A percentile compares a stretch with the other conserved stretches of the same genome.
Evolutionary conservation across 1,140 invertebrate species (phyloP).

Genomic region (Tetramorium parvispinum): DNA sequence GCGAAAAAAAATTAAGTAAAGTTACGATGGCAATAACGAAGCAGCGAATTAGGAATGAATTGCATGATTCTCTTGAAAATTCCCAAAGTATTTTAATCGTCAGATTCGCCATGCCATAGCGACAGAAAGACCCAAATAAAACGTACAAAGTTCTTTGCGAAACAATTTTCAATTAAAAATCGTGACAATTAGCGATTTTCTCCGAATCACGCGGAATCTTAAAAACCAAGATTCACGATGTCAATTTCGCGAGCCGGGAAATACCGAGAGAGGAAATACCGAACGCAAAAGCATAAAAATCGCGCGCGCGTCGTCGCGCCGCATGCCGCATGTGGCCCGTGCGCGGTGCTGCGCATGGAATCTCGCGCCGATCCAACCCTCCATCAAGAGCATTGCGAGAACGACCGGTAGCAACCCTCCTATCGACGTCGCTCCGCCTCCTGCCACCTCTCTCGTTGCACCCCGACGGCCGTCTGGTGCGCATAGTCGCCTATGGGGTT

Average conservation of each 20-base stretch:
- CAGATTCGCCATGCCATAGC: background rate
- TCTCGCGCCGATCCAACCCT: conserved; percentile 82
- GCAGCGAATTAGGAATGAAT: background rate
- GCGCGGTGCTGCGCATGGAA: conserved; percentile 76
- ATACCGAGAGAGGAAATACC: conserved; percentile 10
- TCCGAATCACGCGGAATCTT: background rate
- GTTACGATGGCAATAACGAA: background rate
- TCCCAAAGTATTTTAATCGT: background rate
- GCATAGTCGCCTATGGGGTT: conserved; percentile 71
- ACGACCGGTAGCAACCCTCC: conserved; percentile 81
- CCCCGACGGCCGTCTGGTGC: conserved; percentile 61
- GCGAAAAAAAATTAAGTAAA: background rate
- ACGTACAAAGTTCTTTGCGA: background rate
- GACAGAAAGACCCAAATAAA: background rate
- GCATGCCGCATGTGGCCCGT: conserved; percentile 1
- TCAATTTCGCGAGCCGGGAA: conserved; percentile 11
- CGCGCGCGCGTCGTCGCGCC: conserved; percentile 20
- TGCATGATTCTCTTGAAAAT: background rate
- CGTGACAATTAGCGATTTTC: conserved; percentile 11
- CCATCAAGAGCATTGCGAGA: conserved; percentile 78
- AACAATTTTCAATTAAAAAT: conserved; percentile 44
- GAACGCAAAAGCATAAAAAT: conserved; percentile 49
- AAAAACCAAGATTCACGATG: conserved; percentile 29
- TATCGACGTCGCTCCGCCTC: conserved; percentile 81
- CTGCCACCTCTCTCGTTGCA: conserved; percentile 76